phyloP scores from a whole-genome alignment of 92 coral and sea anemone genomes.

The Pocillopora meandrina region DNA sequence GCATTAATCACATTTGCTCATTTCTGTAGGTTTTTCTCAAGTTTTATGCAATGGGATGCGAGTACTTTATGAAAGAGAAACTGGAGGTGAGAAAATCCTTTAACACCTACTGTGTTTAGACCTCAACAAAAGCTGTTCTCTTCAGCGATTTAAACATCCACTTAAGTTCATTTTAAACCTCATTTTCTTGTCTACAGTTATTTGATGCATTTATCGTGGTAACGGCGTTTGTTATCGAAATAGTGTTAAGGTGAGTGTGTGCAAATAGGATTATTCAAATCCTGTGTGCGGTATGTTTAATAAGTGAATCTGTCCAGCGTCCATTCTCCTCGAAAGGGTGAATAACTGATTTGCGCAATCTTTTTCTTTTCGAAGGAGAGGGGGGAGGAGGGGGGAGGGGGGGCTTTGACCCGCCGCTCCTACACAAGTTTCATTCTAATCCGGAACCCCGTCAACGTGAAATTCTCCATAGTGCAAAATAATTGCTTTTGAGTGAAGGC shows the following conservation, averaged over 20 bases:
- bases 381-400: not conserved
- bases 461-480: too few species aligned
- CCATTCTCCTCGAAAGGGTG: too few species aligned
- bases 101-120: too few species aligned
- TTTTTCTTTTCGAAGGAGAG: not conserved
- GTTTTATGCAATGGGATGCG: constrained; percentile 69
- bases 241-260: constrained; percentile 59
- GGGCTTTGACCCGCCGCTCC: not conserved
- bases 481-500: too few species aligned
- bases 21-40: constrained; percentile 66
- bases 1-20: not conserved
- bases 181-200: constrained; percentile 24
- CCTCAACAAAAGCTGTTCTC: not conserved
- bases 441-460: too few species aligned
- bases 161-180: not conserved
- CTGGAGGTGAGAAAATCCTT: constrained; percentile 58
- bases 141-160: not conserved
- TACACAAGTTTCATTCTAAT: not conserved
- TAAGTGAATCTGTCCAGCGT: too few species aligned
- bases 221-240: constrained; percentile 67
- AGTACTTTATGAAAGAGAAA: constrained; percentile 63
- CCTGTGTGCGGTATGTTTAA: too few species aligned
- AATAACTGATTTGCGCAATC: too few species aligned
- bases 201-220: constrained; percentile 70
- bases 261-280: too few species aligned